These are phyloP conservation scores for Tubulanus polymorphus DNA, from an alignment of 2,888 invertebrate species.

Conservation along the genomic window DNA sequence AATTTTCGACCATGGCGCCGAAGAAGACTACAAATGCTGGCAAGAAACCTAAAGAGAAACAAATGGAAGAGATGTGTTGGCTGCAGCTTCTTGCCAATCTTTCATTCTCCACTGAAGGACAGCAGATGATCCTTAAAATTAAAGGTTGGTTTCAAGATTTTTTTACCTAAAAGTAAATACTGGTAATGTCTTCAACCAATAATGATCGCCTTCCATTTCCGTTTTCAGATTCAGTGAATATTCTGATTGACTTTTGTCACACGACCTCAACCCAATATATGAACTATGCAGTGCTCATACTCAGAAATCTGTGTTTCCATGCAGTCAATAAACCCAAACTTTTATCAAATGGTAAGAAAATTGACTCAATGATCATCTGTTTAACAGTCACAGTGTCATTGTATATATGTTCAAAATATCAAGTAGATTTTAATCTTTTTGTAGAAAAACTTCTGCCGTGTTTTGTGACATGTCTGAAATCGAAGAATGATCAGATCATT, in stretches of 20 bases:
- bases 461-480: constrained; percentile 16
- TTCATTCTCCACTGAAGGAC: constrained; percentile 49
- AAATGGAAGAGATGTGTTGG: constrained; percentile 34
- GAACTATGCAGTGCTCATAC: constrained; percentile 33
- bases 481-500: constrained; percentile 7
- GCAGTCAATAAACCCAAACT: constrained; percentile 45
- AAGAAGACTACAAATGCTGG: too few relatives aligned
- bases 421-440: background rate
- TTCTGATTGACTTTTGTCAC: constrained; percentile 41
- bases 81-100: constrained; percentile 41
- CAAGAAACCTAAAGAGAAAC: constrained; percentile 29
- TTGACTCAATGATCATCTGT: background rate
- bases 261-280: constrained; percentile 25
- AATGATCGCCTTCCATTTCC: background rate
- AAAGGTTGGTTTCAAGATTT: constrained; percentile 32
- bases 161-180: too few relatives aligned
- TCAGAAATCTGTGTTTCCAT: constrained; percentile 48
- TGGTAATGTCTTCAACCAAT: background rate
- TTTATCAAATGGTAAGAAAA: constrained; percentile 41
- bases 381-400: background rate
- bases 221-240: constrained; percentile 35
- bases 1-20: constrained; percentile 39
- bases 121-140: constrained; percentile 46
- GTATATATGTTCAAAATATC: background rate
- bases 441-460: constrained; percentile 22